Evolutionary conservation across 2,888 invertebrate species (phyloP).

Genomic region (Andrena bucephala): DNA sequence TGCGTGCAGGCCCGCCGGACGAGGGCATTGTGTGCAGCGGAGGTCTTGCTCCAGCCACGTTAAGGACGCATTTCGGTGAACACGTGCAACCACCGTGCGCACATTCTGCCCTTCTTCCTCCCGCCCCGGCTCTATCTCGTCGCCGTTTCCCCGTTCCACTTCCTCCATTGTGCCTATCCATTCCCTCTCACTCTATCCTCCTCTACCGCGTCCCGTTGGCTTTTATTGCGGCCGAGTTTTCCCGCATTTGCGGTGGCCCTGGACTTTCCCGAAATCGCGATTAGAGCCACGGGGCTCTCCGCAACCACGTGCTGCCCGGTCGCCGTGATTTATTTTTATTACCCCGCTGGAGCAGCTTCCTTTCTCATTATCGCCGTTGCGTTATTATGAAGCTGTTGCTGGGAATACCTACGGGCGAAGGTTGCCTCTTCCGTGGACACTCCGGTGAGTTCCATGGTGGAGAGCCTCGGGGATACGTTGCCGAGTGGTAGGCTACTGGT

Average conservation of each 20-base stretch:
- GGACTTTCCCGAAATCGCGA: constrained; percentile 70
- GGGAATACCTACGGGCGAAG: background rate
- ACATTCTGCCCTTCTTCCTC: background rate
- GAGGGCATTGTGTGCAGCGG: constrained; percentile 20
- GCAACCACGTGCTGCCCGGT: constrained; percentile 56
- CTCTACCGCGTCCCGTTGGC: constrained; percentile 24
- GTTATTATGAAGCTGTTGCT: constrained; percentile 41
- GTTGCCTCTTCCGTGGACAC: background rate
- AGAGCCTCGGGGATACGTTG: background rate
- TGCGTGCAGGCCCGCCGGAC: constrained; percentile 16
- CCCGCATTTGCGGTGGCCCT: constrained; percentile 57
- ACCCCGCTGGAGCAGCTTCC: constrained; percentile 30
- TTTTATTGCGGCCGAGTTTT: constrained; percentile 61
- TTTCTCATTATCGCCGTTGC: constrained; percentile 47
- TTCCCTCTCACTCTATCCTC: constrained; percentile 5
- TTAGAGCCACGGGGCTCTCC: constrained; percentile 60
- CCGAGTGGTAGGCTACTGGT: background rate
- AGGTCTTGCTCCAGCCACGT: constrained; percentile 26
- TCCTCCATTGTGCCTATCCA: constrained; percentile 22
- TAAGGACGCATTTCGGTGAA: constrained; percentile 59
- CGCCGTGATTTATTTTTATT: constrained; percentile 68
- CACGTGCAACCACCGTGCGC: constrained; percentile 53
- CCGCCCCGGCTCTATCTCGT: background rate
- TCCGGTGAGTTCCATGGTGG: no score
- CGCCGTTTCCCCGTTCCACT: background rate